Conservation (phyloP, 2,113 vertebrate genomes). For the Octodon degus region DNA sequence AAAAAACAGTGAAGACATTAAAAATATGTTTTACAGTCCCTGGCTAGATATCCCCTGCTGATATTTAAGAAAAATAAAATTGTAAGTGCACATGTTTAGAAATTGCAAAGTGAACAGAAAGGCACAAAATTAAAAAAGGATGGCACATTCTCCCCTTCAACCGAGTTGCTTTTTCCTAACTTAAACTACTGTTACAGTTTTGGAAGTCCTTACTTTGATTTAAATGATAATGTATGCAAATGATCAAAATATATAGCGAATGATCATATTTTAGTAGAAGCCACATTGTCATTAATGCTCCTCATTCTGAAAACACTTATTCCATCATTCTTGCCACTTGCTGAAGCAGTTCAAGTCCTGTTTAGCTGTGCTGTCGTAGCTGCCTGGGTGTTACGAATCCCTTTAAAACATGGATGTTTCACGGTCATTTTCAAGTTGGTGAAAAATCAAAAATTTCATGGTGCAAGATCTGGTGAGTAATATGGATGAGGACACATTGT, state of each 20-base stretch:
- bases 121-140: background rate
- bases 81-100: background rate
- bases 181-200: conserved; percentile 43
- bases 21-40: conserved; percentile 2
- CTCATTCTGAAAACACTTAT: background rate
- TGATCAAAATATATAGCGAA: background rate
- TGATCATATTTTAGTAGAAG: background rate
- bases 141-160: background rate
- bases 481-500: background rate
- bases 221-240: background rate
- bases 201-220: conserved; percentile 32
- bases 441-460: background rate
- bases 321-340: background rate
- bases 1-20: conserved; percentile 41
- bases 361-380: background rate
- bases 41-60: background rate
- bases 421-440: background rate
- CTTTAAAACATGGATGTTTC: background rate
- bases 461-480: background rate
- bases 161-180: background rate
- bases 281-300: background rate
- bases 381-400: background rate
- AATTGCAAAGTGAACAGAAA: conserved; percentile 39
- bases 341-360: background rate
- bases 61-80: conserved; percentile 50